These are phyloP conservation scores for Agapostemon virescens DNA, from an alignment of 2,888 invertebrate species.

Conservation along the genomic window DNA sequence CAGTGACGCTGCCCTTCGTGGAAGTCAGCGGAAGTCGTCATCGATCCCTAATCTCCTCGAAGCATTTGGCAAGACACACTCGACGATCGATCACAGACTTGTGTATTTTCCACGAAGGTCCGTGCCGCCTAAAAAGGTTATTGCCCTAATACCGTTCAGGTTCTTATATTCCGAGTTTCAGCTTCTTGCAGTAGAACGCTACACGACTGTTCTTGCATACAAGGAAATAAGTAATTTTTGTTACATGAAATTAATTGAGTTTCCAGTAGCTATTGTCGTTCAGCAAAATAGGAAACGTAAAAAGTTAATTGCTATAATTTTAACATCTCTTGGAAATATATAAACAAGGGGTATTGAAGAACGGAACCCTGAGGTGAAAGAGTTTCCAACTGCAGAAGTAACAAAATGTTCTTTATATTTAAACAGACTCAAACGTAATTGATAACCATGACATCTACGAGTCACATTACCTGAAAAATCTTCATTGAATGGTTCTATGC, in stretches of 20 bases:
- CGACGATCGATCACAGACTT: neutral
- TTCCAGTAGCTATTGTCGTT: neutral
- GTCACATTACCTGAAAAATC: no score
- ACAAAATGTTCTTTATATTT: no score
- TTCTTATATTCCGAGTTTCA: neutral
- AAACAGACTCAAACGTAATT: no score
- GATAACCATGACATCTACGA: no score
- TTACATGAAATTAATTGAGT: neutral
- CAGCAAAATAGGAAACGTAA: neutral
- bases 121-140: neutral
- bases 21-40: neutral
- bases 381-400: no score
- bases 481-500: no score
- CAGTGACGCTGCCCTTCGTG: neutral
- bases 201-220: neutral
- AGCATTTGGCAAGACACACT: neutral
- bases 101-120: neutral
- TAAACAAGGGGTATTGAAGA: no score
- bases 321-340: no score
- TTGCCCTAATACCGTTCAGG: neutral
- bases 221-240: neutral
- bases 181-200: neutral
- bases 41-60: constrained; percentile 3
- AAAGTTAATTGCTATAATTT: neutral
- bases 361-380: no score